A percentile compares a stretch with the other conserved stretches of the same genome.
These are phyloP conservation scores for Salarias fasciatus DNA, from an alignment of 2,797 vertebrate species.

Conservation along the genomic window DNA sequence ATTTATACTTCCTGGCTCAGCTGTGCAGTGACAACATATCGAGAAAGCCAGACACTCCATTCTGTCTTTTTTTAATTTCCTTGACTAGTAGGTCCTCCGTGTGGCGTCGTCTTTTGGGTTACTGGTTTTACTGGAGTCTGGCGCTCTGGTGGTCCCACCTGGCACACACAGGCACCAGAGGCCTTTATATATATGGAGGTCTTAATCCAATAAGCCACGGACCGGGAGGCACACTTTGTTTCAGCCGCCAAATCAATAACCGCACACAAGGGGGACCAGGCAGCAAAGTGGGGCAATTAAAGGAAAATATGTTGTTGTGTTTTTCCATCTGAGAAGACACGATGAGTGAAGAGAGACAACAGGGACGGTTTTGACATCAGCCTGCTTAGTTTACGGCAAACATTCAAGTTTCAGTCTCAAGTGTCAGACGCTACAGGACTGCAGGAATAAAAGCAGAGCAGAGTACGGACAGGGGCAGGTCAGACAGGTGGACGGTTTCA, in stretches of 20 bases:
- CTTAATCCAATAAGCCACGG: constrained; percentile 75
- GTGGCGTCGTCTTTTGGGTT: neutral
- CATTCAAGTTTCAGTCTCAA: too few relatives aligned
- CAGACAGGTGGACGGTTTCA: constrained; percentile 60
- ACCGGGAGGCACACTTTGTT: constrained; percentile 66
- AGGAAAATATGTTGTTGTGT: constrained; percentile 50
- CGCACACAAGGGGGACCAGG: constrained; percentile 50
- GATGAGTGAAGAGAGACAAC: constrained; percentile 27
- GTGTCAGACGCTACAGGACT: too few relatives aligned
- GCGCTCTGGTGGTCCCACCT: constrained; percentile 32
- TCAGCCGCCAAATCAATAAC: constrained; percentile 73
- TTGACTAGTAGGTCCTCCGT: neutral
- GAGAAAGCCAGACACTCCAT: neutral
- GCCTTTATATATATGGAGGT: constrained; percentile 49
- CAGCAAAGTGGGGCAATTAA: constrained; percentile 63
- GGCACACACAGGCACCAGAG: constrained; percentile 27
- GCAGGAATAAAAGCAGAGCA: constrained; percentile 19
- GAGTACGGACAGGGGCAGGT: constrained; percentile 38
- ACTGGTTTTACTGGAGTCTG: constrained; percentile 14
- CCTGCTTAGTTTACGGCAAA: too few relatives aligned
- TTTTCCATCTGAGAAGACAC: constrained; percentile 1
- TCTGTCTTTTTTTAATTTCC: too few relatives aligned
- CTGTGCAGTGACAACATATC: constrained; percentile 9
- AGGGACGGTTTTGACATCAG: constrained; percentile 4
- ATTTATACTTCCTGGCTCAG: constrained; percentile 51